Evolutionary conservation across 2,113 vertebrate genomes (phyloP), one percentile per base, ranked within the genome.

Genomic region (Gorilla gorilla): DNA sequence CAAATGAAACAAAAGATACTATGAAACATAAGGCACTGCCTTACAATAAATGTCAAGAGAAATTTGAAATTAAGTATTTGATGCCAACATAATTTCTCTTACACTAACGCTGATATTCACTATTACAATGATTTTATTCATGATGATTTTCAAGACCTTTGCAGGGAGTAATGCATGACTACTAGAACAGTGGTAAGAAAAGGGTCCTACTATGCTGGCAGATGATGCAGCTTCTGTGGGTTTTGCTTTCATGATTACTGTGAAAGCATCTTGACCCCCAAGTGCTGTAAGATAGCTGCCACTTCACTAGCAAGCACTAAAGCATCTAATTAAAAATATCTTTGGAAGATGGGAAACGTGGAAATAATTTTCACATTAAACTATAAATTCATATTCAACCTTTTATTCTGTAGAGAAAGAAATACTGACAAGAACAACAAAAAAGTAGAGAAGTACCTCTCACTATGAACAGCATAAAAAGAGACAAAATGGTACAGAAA

Each of bases 31-130:
- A 75, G 27, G 55, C 30, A 27, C 9, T 87, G 38, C 3, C 5
- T 95, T 86, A 68, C 2, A 32, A 92, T 27, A 73, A 88, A 57
- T 64, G 6, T 27, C 75, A 66, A 82, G 38, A 90, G 0, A 38
- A 40, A 45, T 88, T 92, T 93, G 90, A 95, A 75, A 66, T 59
- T 70, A 70, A 81, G 27, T 59, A 64, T 81, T 75, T 92, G 64
- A 70, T 78, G 1, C 4, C 66, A 95, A 13, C 35, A 6, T 35
- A 89, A 50, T 75, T 84, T 94, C n/a, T 78, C 38, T 85, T 93
- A 57, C 5, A 55, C 16, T 40, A 43, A 91, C 35, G 80, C 9
- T 72, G 12, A 55, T 82, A 66, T 38, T 86, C 16, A 45, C 22
- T 20, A 52, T 81, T 50, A 6, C 32, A 64, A 6, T 91, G 30